phyloP scores from a whole-genome alignment of 2,888 invertebrate genomes.

The Lepidochrysops patricia region DNA sequence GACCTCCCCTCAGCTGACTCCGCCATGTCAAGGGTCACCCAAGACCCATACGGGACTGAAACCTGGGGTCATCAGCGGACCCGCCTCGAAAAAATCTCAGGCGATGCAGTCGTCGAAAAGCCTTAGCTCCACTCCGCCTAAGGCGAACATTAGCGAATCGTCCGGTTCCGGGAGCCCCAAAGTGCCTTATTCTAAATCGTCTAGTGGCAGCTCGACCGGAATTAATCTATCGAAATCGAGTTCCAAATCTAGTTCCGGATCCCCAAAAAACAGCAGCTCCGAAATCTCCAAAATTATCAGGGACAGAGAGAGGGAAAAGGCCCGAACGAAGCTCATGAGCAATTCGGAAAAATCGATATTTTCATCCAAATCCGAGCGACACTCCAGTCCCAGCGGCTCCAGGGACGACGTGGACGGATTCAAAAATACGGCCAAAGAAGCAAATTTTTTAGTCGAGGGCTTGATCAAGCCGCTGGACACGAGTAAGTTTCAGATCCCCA shows the following conservation, averaged over 20 bases:
- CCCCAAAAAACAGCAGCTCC: slow-evolving; percentile 75
- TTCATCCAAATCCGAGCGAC: slow-evolving; percentile 76
- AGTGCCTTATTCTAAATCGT: slow-evolving; percentile 67
- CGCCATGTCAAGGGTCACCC: slow-evolving; percentile 78
- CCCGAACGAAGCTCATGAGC: slow-evolving; percentile 74
- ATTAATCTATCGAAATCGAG: slow-evolving; percentile 64
- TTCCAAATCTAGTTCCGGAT: slow-evolving; percentile 71
- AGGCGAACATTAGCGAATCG: slow-evolving; percentile 57
- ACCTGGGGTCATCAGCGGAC: slow-evolving; percentile 89
- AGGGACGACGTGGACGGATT: slow-evolving; percentile 79
- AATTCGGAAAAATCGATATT: slow-evolving; percentile 79
- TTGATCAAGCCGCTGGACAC: slow-evolving; percentile 85
- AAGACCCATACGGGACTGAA: slow-evolving; percentile 89
- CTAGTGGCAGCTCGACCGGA: slow-evolving; percentile 52
- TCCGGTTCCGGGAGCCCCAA: slow-evolving; percentile 44
- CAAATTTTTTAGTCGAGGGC: slow-evolving; percentile 80
- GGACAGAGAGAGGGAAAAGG: slow-evolving; percentile 75
- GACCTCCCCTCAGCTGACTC: slow-evolving; percentile 61
- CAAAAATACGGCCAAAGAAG: slow-evolving; percentile 76
- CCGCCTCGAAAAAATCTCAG: slow-evolving; percentile 87
- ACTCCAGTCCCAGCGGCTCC: slow-evolving; percentile 78
- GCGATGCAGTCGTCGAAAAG: slow-evolving; percentile 70
- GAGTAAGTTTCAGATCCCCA: slow-evolving; percentile 91
- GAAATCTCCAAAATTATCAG: slow-evolving; percentile 74
- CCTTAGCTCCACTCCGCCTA: slow-evolving; percentile 46